phyloP scores from a whole-genome alignment of 1,140 invertebrate genomes.

The Drosophila novamexicana region DNA sequence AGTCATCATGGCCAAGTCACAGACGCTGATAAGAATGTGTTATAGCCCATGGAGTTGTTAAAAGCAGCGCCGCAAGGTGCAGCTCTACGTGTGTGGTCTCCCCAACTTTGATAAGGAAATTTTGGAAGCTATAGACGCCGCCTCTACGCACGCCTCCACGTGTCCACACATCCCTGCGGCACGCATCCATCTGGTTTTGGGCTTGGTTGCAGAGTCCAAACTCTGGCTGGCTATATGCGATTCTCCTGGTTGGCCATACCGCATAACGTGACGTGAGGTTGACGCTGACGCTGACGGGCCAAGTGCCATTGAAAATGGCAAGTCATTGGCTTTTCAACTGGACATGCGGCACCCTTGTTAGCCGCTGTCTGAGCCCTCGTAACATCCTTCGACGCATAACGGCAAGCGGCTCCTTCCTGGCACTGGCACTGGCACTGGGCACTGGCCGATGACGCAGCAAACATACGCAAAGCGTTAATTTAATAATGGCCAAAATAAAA shows the following conservation, averaged over 20 bases:
- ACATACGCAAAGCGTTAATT: conserved; percentile 67
- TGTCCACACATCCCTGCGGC: conserved; percentile 22
- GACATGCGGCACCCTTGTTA: conserved; percentile 81
- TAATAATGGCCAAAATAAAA: conserved; percentile 71
- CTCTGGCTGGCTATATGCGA: background rate
- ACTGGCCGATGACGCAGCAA: conserved; percentile 64
- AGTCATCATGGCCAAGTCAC: conserved; percentile 58
- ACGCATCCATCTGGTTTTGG: conserved; percentile 35
- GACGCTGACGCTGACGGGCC: conserved; percentile 67
- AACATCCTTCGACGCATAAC: conserved; percentile 82
- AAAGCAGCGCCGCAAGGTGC: conserved; percentile 72
- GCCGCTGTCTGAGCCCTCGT: conserved; percentile 60
- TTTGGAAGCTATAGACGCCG: conserved; percentile 41
- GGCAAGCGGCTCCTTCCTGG: conserved; percentile 48
- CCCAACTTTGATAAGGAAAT: conserved; percentile 71
- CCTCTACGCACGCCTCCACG: background rate
- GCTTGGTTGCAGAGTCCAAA: background rate
- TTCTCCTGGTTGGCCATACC: conserved; percentile 52
- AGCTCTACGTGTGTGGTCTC: conserved; percentile 69
- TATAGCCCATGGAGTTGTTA: conserved; percentile 69
- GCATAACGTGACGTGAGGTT: conserved; percentile 59
- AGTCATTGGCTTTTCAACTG: conserved; percentile 82
- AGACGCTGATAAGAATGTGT: conserved; percentile 70
- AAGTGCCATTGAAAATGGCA: conserved; percentile 80
- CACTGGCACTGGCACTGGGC: background rate